phyloP scores from a whole-genome alignment of 37 sponge, comb jelly and placozoan genomes.

The Halisarca cf. caerulea region DNA sequence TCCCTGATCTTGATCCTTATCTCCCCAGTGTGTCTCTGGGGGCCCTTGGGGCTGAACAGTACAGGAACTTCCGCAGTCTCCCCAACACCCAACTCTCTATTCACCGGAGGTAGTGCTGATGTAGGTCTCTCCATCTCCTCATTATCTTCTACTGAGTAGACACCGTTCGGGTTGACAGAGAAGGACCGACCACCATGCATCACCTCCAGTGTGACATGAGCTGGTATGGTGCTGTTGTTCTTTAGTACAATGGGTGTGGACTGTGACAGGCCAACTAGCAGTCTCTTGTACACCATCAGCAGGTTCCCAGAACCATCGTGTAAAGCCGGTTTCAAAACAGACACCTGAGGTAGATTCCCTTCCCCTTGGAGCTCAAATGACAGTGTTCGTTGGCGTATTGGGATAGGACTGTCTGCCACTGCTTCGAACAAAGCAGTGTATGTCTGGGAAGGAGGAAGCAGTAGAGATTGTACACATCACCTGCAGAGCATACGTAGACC shows the following conservation, averaged over 20 bases:
- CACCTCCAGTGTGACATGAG: conserved; percentile 48
- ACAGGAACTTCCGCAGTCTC: conserved; percentile 51
- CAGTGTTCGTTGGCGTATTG: conserved; percentile 49
- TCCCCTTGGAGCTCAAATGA: conserved; percentile 95
- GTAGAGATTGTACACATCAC: too few species aligned
- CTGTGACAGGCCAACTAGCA: conserved; percentile 74
- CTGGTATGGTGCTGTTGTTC: conserved; percentile 86
- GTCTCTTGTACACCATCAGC: conserved; percentile 76
- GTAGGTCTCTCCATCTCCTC: not conserved
- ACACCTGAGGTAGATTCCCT: conserved; percentile 90
- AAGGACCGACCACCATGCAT: conserved; percentile 52
- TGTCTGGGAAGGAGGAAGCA: conserved; percentile 3
- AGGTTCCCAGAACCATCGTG: conserved; percentile 67
- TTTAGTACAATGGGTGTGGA: conserved; percentile 64
- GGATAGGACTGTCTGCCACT: conserved; percentile 48
- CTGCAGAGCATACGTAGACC: too few species aligned
- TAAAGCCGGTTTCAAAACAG: conserved; percentile 67
- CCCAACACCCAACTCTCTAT: conserved; percentile 44
- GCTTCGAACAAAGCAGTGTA: conserved; percentile 78
- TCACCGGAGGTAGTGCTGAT: conserved; percentile 42
- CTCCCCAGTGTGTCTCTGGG: conserved; percentile 41
- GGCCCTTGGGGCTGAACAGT: conserved; percentile 48
- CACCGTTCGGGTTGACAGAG: not conserved
- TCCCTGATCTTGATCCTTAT: conserved; percentile 57
- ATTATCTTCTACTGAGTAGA: not conserved